Percentiles rank a stretch among this genome's conserved stretches.
Evolutionary conservation across 2,113 vertebrate genomes (phyloP).

Genomic region (Pogonocichla stellata): DNA sequence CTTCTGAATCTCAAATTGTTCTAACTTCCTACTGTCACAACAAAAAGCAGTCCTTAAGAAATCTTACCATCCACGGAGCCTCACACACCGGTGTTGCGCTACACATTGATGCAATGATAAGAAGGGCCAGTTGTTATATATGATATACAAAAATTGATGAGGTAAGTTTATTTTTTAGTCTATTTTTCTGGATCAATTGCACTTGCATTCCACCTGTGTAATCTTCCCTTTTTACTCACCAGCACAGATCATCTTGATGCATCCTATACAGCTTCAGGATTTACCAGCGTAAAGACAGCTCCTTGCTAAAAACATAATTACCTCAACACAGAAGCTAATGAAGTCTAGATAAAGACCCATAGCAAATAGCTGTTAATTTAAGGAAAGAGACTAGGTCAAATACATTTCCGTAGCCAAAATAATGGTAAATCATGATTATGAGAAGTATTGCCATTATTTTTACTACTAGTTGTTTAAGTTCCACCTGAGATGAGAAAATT

Average conservation of each 20-base stretch:
- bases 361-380: background rate
- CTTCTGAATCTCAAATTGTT: background rate
- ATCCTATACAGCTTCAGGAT: background rate
- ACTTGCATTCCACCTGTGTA: background rate
- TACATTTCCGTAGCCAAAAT: background rate
- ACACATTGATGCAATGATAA: background rate
- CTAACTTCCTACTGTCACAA: background rate
- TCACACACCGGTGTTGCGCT: background rate
- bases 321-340: background rate
- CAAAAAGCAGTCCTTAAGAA: background rate
- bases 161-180: background rate
- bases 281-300: background rate
- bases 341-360: background rate
- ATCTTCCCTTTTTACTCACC: background rate
- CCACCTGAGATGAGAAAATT: background rate
- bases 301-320: background rate
- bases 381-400: background rate
- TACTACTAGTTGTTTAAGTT: background rate
- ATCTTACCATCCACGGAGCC: background rate
- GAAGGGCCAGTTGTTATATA: background rate
- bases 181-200: background rate
- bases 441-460: background rate
- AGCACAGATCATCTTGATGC: background rate
- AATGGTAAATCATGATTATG: background rate
- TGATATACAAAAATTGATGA: background rate